Evolutionary conservation across 2,797 vertebrate genomes (phyloP).

Genomic region (Odontamblyopus lacepedii): DNA sequence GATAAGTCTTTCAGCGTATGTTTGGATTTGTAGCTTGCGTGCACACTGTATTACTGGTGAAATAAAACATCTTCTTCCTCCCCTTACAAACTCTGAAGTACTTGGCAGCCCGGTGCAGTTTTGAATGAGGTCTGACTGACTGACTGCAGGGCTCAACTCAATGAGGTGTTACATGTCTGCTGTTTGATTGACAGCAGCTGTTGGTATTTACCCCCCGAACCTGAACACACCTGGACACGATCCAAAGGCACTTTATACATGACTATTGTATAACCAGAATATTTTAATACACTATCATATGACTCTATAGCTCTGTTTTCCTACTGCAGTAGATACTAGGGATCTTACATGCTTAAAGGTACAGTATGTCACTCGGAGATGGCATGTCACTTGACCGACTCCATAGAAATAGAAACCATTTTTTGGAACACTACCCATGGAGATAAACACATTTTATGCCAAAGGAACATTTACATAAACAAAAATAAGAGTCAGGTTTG

Average conservation of each 20-base stretch:
- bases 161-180: slow-evolving; percentile 51
- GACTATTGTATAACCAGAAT: not conserved
- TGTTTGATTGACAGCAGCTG: slow-evolving; percentile 49
- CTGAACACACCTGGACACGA: slow-evolving; percentile 19
- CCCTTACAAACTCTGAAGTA: not conserved
- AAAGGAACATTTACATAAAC: too few species aligned
- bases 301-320: not conserved
- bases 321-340: not conserved
- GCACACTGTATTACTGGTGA: not conserved
- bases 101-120: slow-evolving; percentile 15
- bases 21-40: not conserved
- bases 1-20: not conserved
- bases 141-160: slow-evolving; percentile 30
- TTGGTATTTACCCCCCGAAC: slow-evolving; percentile 31
- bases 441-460: too few species aligned
- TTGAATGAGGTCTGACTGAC: slow-evolving; percentile 28
- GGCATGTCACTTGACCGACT: too few species aligned
- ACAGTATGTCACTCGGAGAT: too few species aligned
- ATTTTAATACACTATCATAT: not conserved
- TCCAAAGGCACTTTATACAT: slow-evolving; percentile 11
- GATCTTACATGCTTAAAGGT: not conserved
- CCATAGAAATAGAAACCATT: too few species aligned
- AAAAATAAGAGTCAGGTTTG: too few species aligned
- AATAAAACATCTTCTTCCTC: slow-evolving; percentile 16
- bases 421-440: too few species aligned